Base-by-base conservation (phyloP, 1,140 invertebrate genomes). In the Danaus plexippus region DNA sequence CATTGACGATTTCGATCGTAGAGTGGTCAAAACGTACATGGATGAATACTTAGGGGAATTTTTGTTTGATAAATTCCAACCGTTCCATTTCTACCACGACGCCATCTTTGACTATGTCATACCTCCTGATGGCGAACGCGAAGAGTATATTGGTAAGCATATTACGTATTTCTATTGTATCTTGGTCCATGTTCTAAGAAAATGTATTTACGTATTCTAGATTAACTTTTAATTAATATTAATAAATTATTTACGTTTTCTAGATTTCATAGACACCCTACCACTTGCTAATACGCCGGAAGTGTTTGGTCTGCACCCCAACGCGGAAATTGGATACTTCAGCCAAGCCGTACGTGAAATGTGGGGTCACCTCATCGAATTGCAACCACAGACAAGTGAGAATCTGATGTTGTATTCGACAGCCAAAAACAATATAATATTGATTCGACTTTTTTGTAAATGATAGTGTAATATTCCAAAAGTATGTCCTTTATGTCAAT, bases 21-120 rank as follows among this genome's bases (percentile, higher is more conserved):
- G 95, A 58, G 92, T 97, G 6, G 92, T 96, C 1, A 89, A 91
- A 57, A 95, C 92, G 0, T 97, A 97, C 75, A 96, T 97, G 93
- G 91, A 96, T 75, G 95, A 97, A 80, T 98, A 97, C 75, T 94
- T 97, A 89, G 96, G 96, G 0, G 95, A 97, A 70, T 97, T 97
- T 77, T 87, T 97, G 13, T 96, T 97, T 72, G 94, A 97, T 74
- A 91, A 90, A 11, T 96, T 95, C 78, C 94, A 97, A 78, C 92
- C 93, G 0, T 97, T 96, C 84, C 93, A 95, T 78, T 97, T 97
- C 86, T 97, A 95, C 77, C 78, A 89, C 13, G 93, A 96, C 71
- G 83, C 91, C 0, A 75, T 86, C 10, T 92, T 95, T 1, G 92
- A 96, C 73, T 97, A 97, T 79, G 88, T 90, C 12, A 92, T 97